Conservation (phyloP, 2,797 vertebrate species). For the Crypturellus tataupa region DNA sequence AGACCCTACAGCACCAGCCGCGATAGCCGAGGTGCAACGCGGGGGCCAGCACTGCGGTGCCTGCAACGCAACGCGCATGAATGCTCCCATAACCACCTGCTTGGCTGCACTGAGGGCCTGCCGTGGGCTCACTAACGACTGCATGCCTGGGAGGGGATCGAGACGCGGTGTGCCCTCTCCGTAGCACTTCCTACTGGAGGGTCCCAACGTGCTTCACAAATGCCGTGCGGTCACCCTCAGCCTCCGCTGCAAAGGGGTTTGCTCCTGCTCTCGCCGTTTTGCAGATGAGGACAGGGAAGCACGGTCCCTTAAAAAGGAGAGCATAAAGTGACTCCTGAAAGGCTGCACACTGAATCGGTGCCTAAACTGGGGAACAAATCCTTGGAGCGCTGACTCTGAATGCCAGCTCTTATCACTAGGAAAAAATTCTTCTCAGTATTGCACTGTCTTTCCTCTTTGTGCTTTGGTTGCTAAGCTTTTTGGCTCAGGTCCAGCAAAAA, state of each 20-base stretch:
- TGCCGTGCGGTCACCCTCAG: background rate
- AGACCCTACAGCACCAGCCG: conserved; percentile 23
- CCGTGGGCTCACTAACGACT: background rate
- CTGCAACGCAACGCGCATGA: background rate
- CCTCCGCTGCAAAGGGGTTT: background rate
- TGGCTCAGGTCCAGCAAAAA: conserved; percentile 17
- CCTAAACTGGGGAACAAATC: background rate
- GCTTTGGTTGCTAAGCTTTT: conserved; percentile 42
- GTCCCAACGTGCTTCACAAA: background rate
- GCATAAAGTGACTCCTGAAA: background rate
- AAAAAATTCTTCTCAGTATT: background rate
- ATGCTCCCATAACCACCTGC: background rate
- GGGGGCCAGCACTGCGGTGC: background rate
- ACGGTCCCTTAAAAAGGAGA: background rate
- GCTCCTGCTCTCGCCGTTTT: background rate
- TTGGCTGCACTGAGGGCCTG: background rate
- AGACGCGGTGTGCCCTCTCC: background rate
- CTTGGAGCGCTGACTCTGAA: background rate
- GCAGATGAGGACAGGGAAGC: background rate
- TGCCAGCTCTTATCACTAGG: background rate
- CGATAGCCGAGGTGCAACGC: background rate
- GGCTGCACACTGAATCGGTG: background rate
- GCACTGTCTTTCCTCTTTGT: background rate
- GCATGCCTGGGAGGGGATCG: background rate
- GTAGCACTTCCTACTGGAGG: background rate